A percentile compares a stretch with the other conserved stretches of the same genome.
Evolutionary conservation across 2,113 vertebrate species (phyloP).

Genomic region (Scytalopus superciliaris): DNA sequence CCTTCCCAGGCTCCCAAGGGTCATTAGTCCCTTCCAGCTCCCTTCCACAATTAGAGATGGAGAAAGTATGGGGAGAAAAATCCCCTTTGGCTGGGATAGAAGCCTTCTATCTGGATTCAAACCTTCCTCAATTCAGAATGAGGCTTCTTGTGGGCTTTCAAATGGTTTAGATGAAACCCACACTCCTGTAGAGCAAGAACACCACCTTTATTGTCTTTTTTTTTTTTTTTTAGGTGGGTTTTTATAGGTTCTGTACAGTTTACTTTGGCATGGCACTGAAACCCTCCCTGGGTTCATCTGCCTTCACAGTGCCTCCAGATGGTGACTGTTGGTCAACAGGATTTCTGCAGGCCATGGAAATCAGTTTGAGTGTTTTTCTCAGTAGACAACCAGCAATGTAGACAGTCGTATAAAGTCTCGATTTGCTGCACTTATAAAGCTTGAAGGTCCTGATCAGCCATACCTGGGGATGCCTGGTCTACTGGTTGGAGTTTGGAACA

Average conservation of each 20-base stretch:
- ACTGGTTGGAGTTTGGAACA: not conserved
- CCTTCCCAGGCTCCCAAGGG: constrained; percentile 22
- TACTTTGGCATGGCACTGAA: not conserved
- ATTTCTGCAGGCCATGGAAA: not conserved
- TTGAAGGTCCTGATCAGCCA: not conserved
- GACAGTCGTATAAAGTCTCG: not conserved
- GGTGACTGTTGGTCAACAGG: not conserved
- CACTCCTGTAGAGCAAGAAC: not conserved
- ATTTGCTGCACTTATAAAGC: not conserved
- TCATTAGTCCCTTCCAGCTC: not conserved
- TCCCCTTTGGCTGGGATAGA: not conserved
- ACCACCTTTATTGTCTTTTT: rapidly evolving
- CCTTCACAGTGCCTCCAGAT: not conserved
- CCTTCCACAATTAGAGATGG: not conserved
- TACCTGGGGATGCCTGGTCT: not conserved
- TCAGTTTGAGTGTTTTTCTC: not conserved
- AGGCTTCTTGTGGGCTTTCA: not conserved
- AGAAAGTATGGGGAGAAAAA: not conserved
- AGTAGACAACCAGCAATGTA: not conserved
- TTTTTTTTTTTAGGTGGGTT: not conserved
- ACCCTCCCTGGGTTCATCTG: not conserved
- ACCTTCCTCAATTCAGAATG: not conserved
- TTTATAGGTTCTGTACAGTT: not conserved
- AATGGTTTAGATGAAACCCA: not conserved
- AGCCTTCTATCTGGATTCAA: not conserved